Conservation (phyloP, 1,140 invertebrate species). For the Bicyclus anynana region DNA sequence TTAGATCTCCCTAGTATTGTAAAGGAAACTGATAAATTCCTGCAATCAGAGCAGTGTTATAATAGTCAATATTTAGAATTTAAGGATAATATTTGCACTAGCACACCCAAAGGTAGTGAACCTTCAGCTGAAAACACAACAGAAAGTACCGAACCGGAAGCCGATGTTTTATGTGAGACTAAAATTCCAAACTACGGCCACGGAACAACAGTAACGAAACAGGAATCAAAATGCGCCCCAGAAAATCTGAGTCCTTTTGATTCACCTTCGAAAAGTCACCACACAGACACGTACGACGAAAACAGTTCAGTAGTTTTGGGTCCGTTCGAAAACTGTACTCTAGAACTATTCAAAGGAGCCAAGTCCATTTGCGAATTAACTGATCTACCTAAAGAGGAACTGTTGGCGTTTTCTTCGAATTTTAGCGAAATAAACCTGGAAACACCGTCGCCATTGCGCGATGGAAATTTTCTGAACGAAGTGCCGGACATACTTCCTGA, state of each 20-base stretch:
- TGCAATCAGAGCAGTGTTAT: slow-evolving; percentile 50
- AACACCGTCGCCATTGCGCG: slow-evolving; percentile 64
- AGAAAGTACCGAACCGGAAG: slow-evolving; percentile 31
- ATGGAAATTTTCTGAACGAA: slow-evolving; percentile 67
- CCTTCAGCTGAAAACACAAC: slow-evolving; percentile 37
- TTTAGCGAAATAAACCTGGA: slow-evolving; percentile 72
- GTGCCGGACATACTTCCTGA: slow-evolving; percentile 59
- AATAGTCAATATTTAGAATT: slow-evolving; percentile 33
- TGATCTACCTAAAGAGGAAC: slow-evolving; percentile 67
- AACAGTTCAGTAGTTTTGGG: slow-evolving; percentile 77
- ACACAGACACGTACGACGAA: slow-evolving; percentile 65
- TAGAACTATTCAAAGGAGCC: slow-evolving; percentile 75
- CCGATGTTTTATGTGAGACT: slow-evolving; percentile 34
- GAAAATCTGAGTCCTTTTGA: slow-evolving; percentile 63
- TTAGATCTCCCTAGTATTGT: slow-evolving; percentile 59
- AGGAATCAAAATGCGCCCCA: slow-evolving; percentile 52
- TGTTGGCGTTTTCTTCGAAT: slow-evolving; percentile 74
- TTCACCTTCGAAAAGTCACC: slow-evolving; percentile 66
- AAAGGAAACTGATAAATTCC: slow-evolving; percentile 51
- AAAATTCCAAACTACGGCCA: slow-evolving; percentile 43
- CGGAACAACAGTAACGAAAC: slow-evolving; percentile 45
- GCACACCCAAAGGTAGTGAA: slow-evolving; percentile 57
- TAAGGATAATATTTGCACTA: slow-evolving; percentile 38
- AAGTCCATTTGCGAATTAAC: slow-evolving; percentile 59
- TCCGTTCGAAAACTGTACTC: slow-evolving; percentile 76